Evolutionary conservation across 2,888 invertebrate genomes (phyloP), one percentile per base, ranked within the genome.

Genomic region (Pristionchus japonicus): DNA sequence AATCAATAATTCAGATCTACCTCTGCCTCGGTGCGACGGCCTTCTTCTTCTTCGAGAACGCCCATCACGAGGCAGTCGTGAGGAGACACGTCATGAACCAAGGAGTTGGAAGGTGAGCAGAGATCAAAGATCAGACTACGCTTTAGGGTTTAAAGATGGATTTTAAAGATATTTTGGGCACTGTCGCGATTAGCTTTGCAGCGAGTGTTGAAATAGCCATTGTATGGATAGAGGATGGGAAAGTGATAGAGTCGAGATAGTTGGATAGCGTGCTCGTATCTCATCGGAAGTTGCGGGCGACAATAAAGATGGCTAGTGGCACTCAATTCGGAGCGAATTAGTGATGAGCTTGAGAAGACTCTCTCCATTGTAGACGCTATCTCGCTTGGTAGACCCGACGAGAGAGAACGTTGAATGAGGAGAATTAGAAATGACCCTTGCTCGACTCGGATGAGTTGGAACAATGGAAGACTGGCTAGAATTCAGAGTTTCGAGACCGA

Each of bases 21-120:
- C 87, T 93, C 40, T 86, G 92, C 20, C 70, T 93, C 88, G 93
- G 93, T 57, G 91, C 93, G 37, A 90, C 92, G 34, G 91, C 91
- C 31, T 93, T 93, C 88, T 90, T 90, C 80, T 90, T 90, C 40
- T 90, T 93, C 83, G 93, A 93, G 86, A 89, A 91, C 27, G 88
- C 90, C 27, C 84, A 89, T 13, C 92, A 93, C 40, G 92, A 93
- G 86, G 61, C 90, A 61, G 80, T 37, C 17, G 90, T 92, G 43
- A 86, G 91, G 15, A 90, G 91, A 83, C 93, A 91, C 89, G 90
- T 90, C 83, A 91, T 91, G 89, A 92, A 92, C 74, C 86, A 90
- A 47, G 90, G 89, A 13, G 90, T 91, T 70, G 91, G 91, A 52
- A 90, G 93, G 93, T 93, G 37, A 83, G 31, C 77, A 27, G 27